Percentiles rank a stretch among this genome's conserved stretches.
Conservation (phyloP, 2,888 invertebrate genomes). For the Pimpla rufipes region DNA sequence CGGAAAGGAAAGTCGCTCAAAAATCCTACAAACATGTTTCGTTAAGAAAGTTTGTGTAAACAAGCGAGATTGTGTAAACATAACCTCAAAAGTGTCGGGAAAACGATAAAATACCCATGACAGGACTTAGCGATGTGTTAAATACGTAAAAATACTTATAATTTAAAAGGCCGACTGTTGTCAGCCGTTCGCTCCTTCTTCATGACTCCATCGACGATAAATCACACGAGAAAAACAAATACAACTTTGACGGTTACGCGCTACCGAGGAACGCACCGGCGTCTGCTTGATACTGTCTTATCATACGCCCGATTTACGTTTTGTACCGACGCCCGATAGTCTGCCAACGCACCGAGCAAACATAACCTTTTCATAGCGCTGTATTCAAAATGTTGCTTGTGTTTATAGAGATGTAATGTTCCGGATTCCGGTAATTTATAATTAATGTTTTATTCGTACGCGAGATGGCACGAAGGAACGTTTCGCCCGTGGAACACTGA, state of each 20-base stretch:
- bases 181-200: constrained; percentile 91
- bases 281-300: too few relatives aligned
- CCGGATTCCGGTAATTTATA: too few relatives aligned
- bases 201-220: constrained; percentile 79
- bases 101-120: neutral
- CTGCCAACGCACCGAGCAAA: too few relatives aligned
- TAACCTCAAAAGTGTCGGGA: constrained; percentile 72
- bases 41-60: constrained; percentile 31
- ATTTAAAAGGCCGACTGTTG: constrained; percentile 93
- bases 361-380: too few relatives aligned
- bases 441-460: too few relatives aligned
- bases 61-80: constrained; percentile 42
- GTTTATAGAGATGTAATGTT: too few relatives aligned
- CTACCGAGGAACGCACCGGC: neutral
- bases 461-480: too few relatives aligned
- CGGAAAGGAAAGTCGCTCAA: neutral
- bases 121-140: too few relatives aligned
- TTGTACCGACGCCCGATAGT: too few relatives aligned
- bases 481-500: too few relatives aligned
- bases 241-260: neutral
- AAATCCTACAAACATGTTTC: constrained; percentile 4
- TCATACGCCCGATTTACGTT: too few relatives aligned
- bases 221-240: neutral
- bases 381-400: too few relatives aligned
- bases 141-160: constrained; percentile 89